Percentiles rank a stretch among this genome's conserved stretches.
phyloP scores from a whole-genome alignment of 92 coral and sea anemone genomes.

The Epizoanthus stellaris region DNA sequence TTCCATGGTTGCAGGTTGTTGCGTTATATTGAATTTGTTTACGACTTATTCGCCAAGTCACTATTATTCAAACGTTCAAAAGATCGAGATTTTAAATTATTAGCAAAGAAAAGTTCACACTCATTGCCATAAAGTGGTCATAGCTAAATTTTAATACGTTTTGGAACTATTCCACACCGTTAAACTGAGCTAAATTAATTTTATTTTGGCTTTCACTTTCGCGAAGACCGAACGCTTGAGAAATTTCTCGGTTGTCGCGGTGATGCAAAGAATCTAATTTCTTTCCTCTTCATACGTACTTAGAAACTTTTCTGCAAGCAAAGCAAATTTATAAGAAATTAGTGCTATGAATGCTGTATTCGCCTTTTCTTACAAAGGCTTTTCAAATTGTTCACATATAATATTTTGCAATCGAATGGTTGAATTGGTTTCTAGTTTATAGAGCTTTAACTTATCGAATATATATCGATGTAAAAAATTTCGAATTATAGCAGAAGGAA shows the following conservation, averaged over 20 bases:
- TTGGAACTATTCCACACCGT: constrained; percentile 32
- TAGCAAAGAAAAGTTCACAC: constrained; percentile 48
- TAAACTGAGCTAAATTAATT: constrained; percentile 38
- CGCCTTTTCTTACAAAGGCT: constrained; percentile 24
- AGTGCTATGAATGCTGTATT: constrained; percentile 21
- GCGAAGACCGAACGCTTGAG: neutral
- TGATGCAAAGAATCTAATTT: constrained; percentile 31
- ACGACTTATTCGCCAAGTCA: constrained; percentile 72
- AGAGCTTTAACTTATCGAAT: constrained; percentile 95
- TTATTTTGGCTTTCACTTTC: constrained; percentile 35
- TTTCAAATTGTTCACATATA: constrained; percentile 70
- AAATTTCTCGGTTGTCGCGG: constrained; percentile 45
- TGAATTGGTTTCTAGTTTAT: constrained; percentile 80
- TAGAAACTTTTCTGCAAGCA: constrained; percentile 30
- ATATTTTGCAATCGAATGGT: constrained; percentile 72
- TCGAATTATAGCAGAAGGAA: constrained; percentile 93
- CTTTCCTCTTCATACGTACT: constrained; percentile 49
- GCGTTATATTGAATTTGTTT: constrained; percentile 85
- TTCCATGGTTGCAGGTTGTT: constrained; percentile 72
- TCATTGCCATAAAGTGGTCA: constrained; percentile 14
- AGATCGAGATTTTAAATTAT: constrained; percentile 89
- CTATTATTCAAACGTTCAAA: constrained; percentile 69
- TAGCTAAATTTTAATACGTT: constrained; percentile 23
- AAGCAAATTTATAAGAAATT: constrained; percentile 38
- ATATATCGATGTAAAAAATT: constrained; percentile 92